Conservation (phyloP, 2,888 invertebrate species). For the Chirona hameri region DNA sequence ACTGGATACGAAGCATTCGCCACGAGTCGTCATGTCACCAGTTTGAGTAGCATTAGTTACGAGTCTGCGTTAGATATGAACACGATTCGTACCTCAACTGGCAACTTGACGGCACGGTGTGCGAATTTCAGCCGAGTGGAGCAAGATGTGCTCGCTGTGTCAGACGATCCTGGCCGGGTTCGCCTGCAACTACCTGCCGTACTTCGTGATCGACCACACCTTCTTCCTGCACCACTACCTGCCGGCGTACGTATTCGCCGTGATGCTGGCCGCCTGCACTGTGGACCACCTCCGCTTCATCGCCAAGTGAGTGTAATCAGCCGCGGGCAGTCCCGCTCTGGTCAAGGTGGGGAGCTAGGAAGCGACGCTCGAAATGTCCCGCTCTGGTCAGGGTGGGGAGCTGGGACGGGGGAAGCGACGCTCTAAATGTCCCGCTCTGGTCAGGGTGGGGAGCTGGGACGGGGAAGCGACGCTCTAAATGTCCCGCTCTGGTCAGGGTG, state of each 20-base stretch:
- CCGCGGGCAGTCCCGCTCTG: background rate
- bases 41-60: no score
- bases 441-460: background rate
- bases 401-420: no score
- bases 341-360: background rate
- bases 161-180: conserved; percentile 51
- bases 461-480: no score
- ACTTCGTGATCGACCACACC: conserved; percentile 84
- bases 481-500: background rate
- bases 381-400: background rate
- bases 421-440: background rate
- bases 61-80: no score
- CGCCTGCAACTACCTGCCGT: conserved; percentile 81
- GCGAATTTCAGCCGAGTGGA: conserved; percentile 55
- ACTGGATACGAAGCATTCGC: no score
- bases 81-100: no score
- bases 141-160: conserved; percentile 66
- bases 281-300: conserved; percentile 43
- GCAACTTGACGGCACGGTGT: no score
- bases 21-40: no score
- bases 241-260: conserved; percentile 83
- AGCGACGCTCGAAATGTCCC: background rate
- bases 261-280: conserved; percentile 57
- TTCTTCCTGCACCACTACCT: conserved; percentile 91
- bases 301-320: background rate